A percentile compares a stretch with the other conserved stretches of the same genome.
Conservation (phyloP, 2,113 vertebrate species). For the Balaenoptera acutorostrata region DNA sequence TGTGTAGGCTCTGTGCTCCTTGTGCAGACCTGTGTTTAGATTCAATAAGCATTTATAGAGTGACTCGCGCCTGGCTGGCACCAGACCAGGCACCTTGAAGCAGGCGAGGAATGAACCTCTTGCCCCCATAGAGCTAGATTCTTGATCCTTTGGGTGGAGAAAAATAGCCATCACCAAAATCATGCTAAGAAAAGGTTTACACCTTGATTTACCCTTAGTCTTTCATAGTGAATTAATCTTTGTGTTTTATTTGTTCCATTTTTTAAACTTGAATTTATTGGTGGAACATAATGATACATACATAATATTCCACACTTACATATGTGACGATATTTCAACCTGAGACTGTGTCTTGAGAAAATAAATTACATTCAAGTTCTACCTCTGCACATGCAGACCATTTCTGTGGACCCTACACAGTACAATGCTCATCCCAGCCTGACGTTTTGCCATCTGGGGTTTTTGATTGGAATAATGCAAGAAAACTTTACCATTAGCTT, state of each 20-base stretch:
- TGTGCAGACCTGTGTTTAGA: rapidly evolving
- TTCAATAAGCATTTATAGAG: background rate
- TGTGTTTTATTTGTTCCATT: background rate
- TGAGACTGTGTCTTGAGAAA: background rate
- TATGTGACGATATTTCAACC: background rate
- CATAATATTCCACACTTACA: background rate
- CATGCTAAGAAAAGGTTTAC: background rate
- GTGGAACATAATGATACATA: background rate
- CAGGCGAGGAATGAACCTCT: background rate
- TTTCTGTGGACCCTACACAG: background rate
- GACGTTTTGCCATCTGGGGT: no score
- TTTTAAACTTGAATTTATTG: background rate
- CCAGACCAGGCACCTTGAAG: no score
- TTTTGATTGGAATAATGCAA: background rate
- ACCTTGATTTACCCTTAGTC: background rate
- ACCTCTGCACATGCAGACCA: rapidly evolving
- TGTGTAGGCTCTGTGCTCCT: rapidly evolving
- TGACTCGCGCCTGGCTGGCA: background rate
- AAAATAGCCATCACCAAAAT: background rate
- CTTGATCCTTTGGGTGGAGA: background rate
- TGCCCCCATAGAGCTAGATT: background rate
- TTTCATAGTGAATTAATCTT: background rate
- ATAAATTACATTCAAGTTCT: background rate
- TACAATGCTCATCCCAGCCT: rapidly evolving
- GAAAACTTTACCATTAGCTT: background rate